These are phyloP conservation scores for Desmophyllum pertusum DNA, from an alignment of 92 coral and sea anemone species.

Conservation along the genomic window DNA sequence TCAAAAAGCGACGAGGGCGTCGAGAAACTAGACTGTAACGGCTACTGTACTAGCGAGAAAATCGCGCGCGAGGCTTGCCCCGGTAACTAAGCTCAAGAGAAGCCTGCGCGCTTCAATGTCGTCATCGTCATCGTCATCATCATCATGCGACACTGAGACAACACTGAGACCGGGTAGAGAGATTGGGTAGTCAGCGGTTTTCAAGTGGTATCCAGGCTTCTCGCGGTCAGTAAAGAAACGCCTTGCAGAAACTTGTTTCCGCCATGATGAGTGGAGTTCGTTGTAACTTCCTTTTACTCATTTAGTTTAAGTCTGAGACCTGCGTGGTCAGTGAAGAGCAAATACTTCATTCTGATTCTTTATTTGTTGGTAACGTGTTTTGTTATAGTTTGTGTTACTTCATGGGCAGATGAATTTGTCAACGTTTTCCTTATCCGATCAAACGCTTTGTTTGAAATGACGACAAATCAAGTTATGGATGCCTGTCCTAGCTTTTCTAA, in stretches of 20 bases:
- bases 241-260: not conserved
- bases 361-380: not conserved
- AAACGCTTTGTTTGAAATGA: constrained; percentile 53
- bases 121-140: too few species aligned
- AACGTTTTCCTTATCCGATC: constrained; percentile 79
- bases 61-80: too few species aligned
- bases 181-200: constrained; percentile 16
- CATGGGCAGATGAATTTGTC: constrained; percentile 44
- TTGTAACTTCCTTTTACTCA: constrained; percentile 40
- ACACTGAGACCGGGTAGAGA: too few species aligned
- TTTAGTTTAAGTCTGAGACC: constrained; percentile 96
- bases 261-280: constrained; percentile 31
- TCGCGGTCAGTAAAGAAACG: not conserved
- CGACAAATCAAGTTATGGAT: constrained; percentile 20
- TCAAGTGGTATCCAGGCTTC: not conserved
- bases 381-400: not conserved
- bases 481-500: not conserved
- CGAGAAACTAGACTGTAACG: too few species aligned
- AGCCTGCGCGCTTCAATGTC: too few species aligned
- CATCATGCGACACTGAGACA: too few species aligned
- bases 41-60: too few species aligned
- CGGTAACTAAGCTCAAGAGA: too few species aligned
- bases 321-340: constrained; percentile 74
- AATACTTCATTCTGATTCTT: constrained; percentile 48
- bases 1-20: too few species aligned